Percentiles rank a stretch among this genome's conserved stretches.
Conservation (phyloP, 2,113 vertebrate genomes). For the Climacteris rufus region DNA sequence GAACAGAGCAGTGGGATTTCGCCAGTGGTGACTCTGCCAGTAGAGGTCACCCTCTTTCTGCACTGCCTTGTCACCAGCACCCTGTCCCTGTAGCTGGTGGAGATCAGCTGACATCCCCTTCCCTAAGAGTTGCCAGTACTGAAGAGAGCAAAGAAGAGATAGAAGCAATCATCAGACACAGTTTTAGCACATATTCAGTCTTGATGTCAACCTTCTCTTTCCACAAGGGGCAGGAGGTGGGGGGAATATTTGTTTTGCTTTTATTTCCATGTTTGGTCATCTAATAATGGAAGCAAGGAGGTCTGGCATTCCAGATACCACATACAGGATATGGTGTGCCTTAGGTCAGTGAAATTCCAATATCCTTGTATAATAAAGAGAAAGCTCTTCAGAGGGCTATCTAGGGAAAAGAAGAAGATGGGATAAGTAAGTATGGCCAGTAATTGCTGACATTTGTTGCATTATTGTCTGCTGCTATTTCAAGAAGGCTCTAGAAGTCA, state of each 20-base stretch:
- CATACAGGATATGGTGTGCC: fast-evolving
- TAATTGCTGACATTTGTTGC: not conserved
- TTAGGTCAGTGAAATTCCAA: not conserved
- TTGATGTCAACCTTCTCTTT: not conserved
- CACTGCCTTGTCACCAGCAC: no score
- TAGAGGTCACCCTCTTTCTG: not conserved
- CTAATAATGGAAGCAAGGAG: not conserved
- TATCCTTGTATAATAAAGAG: not conserved
- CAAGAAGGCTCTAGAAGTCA: not conserved
- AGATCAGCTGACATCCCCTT: fast-evolving
- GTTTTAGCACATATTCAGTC: not conserved
- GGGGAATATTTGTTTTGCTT: not conserved
- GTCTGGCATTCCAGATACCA: not conserved
- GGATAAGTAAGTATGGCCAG: not conserved
- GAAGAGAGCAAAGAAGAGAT: not conserved
- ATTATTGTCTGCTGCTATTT: not conserved
- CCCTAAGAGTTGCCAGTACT: fast-evolving
- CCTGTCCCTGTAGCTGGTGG: no score
- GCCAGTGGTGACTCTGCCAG: not conserved
- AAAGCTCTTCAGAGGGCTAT: not conserved
- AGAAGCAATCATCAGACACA: not conserved
- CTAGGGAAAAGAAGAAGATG: not conserved
- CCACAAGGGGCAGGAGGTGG: fast-evolving
- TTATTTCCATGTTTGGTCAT: not conserved
- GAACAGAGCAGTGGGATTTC: not conserved